phyloP scores from a whole-genome alignment of 2,797 vertebrate genomes.

The Novumbra hubbsi region DNA sequence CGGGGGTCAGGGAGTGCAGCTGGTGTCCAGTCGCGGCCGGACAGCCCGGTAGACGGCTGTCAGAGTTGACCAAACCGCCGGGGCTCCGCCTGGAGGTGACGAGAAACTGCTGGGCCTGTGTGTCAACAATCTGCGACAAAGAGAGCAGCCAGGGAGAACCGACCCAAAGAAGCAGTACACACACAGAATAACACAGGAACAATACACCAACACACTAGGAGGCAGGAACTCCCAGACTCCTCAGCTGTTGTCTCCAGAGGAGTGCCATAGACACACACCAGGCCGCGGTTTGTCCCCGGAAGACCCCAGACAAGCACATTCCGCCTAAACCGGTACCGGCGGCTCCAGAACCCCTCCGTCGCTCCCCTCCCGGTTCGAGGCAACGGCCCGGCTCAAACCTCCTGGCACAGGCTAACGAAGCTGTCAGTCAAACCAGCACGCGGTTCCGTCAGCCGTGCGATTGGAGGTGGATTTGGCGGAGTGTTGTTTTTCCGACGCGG shows the following conservation, averaged over 20 bases:
- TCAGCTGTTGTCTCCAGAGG: background rate
- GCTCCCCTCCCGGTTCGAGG: background rate
- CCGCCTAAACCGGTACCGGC: constrained; percentile 47
- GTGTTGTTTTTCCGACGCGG: background rate
- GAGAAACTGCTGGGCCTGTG: constrained; percentile 59
- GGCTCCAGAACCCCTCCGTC: constrained; percentile 24
- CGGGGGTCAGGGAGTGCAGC: constrained; percentile 33
- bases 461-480: background rate
- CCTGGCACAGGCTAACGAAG: constrained; percentile 46
- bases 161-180: constrained; percentile 31
- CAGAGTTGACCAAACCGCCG: constrained; percentile 50
- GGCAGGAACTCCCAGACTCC: constrained; percentile 54
- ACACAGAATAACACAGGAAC: constrained; percentile 29
- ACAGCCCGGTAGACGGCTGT: constrained; percentile 32
- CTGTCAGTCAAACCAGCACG: constrained; percentile 55
- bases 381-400: constrained; percentile 11
- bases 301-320: constrained; percentile 39
- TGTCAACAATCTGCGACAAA: constrained; percentile 66
- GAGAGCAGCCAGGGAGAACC: constrained; percentile 17
- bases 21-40: constrained; percentile 48
- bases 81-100: constrained; percentile 46
- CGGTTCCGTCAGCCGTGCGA: background rate
- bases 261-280: constrained; percentile 35
- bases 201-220: constrained; percentile 36
- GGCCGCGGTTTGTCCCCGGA: constrained; percentile 43